A percentile compares a stretch with the other conserved stretches of the same genome.
phyloP scores from a whole-genome alignment of 2,113 vertebrate species.

The Siniperca chuatsi region DNA sequence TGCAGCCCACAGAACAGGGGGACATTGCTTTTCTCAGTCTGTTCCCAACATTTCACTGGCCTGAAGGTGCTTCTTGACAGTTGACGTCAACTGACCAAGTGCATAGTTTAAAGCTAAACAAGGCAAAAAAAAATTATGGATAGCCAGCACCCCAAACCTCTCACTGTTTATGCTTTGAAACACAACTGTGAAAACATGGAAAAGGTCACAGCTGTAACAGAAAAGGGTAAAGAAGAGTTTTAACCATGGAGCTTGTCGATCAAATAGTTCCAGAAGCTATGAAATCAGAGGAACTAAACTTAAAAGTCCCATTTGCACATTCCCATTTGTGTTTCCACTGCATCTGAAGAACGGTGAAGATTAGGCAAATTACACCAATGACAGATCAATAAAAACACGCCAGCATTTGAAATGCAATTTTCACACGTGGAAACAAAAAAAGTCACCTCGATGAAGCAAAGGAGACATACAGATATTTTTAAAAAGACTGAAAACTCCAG shows the following conservation, averaged over 20 bases:
- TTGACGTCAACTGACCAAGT: conserved; percentile 25
- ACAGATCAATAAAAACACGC: neutral
- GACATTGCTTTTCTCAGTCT: conserved; percentile 28
- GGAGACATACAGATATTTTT: neutral
- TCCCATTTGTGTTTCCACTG: neutral
- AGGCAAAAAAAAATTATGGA: conserved; percentile 13
- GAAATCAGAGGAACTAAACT: neutral
- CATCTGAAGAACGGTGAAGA: neutral
- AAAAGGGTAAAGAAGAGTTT: conserved; percentile 14
- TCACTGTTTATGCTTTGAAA: conserved; percentile 29
- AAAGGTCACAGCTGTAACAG: conserved; percentile 33
- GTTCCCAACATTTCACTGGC: conserved; percentile 38
- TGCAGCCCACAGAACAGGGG: conserved; percentile 34
- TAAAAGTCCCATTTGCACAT: neutral
- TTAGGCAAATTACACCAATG: neutral
- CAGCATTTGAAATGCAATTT: neutral
- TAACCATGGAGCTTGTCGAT: neutral
- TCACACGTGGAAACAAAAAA: neutral
- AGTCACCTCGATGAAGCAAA: neutral
- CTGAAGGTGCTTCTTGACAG: conserved; percentile 37
- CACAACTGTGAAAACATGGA: conserved; percentile 17
- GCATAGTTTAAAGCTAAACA: conserved; percentile 31
- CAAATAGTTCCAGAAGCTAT: neutral
- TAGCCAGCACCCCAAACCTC: neutral
- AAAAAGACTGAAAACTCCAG: neutral